Evolutionary conservation across 2,888 invertebrate species (phyloP).

Genomic region (Choreutis nemorana): DNA sequence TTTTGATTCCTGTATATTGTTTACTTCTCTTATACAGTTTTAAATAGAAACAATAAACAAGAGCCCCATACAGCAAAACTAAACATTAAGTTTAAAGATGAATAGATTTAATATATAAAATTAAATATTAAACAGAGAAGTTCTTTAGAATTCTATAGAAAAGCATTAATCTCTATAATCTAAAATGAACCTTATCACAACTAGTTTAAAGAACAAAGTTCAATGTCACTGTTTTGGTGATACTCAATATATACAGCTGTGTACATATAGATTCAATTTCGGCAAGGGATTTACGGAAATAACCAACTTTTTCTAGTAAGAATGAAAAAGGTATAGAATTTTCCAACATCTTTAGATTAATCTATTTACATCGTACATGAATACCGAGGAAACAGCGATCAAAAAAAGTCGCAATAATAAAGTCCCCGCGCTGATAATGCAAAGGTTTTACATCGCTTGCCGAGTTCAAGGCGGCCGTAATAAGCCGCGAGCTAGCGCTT

Average conservation of each 20-base stretch:
- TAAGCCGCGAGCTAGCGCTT: constrained; percentile 38
- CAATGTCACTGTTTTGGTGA: no score
- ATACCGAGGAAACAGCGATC: constrained; percentile 2
- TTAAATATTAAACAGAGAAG: no score
- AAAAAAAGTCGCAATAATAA: constrained; percentile 51
- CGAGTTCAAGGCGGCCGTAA: constrained; percentile 38
- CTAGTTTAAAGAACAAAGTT: constrained; percentile 24
- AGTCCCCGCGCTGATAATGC: constrained; percentile 37
- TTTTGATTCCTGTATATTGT: no score
- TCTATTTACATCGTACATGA: constrained; percentile 3
- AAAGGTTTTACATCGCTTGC: constrained; percentile 61
- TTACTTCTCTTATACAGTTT: no score
- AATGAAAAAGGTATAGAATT: constrained; percentile 16
- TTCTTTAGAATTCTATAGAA: no score
- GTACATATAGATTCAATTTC: no score
- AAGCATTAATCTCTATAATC: no score
- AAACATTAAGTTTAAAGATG: no score
- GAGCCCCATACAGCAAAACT: no score
- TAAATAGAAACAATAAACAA: no score
- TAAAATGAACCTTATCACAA: constrained; percentile 28
- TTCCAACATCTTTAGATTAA: constrained; percentile 6
- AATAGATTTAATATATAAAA: no score
- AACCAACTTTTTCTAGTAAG: constrained; percentile 11
- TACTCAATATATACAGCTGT: no score
- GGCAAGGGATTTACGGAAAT: constrained; percentile 25